Evolutionary conservation across 2,797 vertebrate genomes (phyloP).

Genomic region (Liparis tanakae): DNA sequence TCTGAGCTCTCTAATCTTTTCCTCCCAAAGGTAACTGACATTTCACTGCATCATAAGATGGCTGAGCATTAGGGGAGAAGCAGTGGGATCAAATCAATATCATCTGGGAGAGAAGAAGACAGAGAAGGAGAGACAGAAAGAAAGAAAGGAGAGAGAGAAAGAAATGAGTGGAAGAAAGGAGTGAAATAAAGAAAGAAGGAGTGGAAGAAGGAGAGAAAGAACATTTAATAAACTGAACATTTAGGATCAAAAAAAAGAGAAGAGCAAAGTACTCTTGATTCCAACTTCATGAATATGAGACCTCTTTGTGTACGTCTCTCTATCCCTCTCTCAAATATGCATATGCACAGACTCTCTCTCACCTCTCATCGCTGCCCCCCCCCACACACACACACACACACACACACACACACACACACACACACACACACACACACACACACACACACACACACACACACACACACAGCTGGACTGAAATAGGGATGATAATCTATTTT

Average conservation of each 20-base stretch:
- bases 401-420: not conserved
- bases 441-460: not conserved
- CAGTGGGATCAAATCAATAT: slow-evolving; percentile 59
- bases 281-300: too few species aligned
- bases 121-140: slow-evolving; percentile 27
- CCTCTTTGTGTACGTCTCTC: too few species aligned
- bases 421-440: not conserved
- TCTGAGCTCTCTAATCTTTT: slow-evolving; percentile 62
- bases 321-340: too few species aligned
- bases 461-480: not conserved
- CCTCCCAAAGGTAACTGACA: slow-evolving; percentile 67
- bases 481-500: slow-evolving; percentile 23
- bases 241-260: not conserved
- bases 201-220: too few species aligned
- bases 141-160: not conserved
- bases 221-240: slow-evolving; percentile 1
- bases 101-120: slow-evolving; percentile 35
- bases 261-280: too few species aligned
- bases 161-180: not conserved
- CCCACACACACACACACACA: too few species aligned
- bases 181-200: not conserved
- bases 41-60: slow-evolving; percentile 66
- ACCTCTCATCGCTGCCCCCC: too few species aligned
- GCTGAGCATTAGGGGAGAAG: slow-evolving; percentile 32
- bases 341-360: too few species aligned